A percentile compares a stretch with the other conserved stretches of the same genome.
Evolutionary conservation across 2,797 vertebrate species (phyloP).

Genomic region (Jordanella pulchra): DNA sequence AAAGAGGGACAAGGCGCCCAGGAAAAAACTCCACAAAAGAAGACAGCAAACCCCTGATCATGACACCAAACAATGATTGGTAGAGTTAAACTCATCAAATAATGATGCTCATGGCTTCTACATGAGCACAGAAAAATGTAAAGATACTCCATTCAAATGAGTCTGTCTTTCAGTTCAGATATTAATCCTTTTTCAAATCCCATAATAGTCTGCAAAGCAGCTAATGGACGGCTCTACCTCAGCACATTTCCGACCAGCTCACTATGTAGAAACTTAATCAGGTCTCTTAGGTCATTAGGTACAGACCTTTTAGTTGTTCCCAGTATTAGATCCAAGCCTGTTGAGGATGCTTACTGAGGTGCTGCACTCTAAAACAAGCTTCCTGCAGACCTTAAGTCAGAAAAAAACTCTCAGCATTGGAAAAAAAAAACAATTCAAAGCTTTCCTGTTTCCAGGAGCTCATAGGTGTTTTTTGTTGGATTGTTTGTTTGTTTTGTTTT

Average conservation of each 20-base stretch:
- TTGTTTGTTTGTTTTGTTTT: background rate
- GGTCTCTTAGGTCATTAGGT: slow-evolving; percentile 4
- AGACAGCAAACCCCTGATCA: no score
- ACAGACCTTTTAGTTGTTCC: slow-evolving; percentile 7
- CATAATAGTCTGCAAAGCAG: background rate
- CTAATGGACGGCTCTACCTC: background rate
- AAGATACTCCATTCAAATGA: background rate
- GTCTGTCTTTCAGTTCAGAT: slow-evolving; percentile 1
- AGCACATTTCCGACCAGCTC: slow-evolving; percentile 2
- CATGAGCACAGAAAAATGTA: background rate
- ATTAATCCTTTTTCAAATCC: background rate
- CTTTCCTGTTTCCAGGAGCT: background rate
- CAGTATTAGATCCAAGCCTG: slow-evolving; percentile 6
- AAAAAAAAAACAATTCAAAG: slow-evolving; percentile 7
- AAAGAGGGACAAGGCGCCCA: no score
- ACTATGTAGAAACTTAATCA: slow-evolving; percentile 2
- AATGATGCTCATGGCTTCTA: background rate
- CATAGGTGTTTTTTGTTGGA: background rate
- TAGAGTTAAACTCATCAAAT: background rate
- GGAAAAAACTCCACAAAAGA: no score
- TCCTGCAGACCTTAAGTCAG: slow-evolving; percentile 6
- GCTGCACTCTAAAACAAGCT: slow-evolving; percentile 2
- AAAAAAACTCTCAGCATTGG: background rate
- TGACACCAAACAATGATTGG: no score
- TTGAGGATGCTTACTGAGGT: background rate